Evolutionary conservation across 2,888 invertebrate species (phyloP), one percentile per base, ranked within the genome.

Genomic region (Eilema caniola): DNA sequence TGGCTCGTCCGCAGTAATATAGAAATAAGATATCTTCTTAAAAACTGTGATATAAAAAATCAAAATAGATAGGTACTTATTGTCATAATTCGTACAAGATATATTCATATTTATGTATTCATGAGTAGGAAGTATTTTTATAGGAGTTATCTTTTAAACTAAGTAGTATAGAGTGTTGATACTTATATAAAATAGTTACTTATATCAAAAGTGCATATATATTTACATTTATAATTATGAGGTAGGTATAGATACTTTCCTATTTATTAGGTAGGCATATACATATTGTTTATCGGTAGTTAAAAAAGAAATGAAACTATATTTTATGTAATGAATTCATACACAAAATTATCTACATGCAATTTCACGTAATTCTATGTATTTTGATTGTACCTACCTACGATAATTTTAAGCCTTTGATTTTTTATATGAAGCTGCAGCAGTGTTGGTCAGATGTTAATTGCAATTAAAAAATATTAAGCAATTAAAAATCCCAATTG

Each of bases 31-130:
- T n/a, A 53, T 53, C 53, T 8, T 53, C 53, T n/a, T 53, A n/a
- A n/a, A 53, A 53, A 53, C 53, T 53, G 53, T 53, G 53, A 53
- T 53, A 53, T 53, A 20, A n/a, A n/a, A 53, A 53, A 53, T n/a
- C 53, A n/a, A n/a, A n/a, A 53, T 37, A 37, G 33, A 37, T 47
- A 37, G 33, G 12, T 47, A 20, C 53, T 53, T 53, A n/a, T 53
- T 10, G n/a, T 53, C 53, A 53, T n/a, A n/a, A 53, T 53, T n/a
- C n/a, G 8, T 53, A 53, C 53, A 53, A 53, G n/a, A 53, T 53
- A n/a, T 41, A 41, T 41, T 41, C 16, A 41, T 41, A 16, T 37
- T 37, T 47, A 47, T 47, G 47, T 53, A n/a, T 53, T n/a, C 20
- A 47, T 20, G 5, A 53, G n/a, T 53, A 53, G 20, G 10, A n/a